Evolutionary conservation across 2,797 vertebrate genomes (phyloP).

Genomic region (Champsocephalus esox): DNA sequence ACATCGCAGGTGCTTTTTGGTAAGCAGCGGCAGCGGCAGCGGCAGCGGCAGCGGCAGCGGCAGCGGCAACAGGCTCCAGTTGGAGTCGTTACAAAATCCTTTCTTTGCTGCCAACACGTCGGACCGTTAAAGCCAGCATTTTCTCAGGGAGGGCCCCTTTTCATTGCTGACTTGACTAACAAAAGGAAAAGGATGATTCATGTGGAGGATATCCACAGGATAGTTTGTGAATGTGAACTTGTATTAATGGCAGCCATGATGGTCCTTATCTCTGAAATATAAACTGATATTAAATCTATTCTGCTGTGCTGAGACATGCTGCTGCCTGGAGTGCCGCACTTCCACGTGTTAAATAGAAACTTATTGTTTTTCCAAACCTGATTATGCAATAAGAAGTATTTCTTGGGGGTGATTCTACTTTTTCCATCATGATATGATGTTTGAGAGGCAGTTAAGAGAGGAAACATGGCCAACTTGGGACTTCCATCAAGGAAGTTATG

Average conservation of each 20-base stretch:
- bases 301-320: conserved; percentile 9
- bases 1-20: conserved; percentile 31
- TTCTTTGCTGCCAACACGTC: conserved; percentile 32
- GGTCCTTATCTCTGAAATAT: conserved; percentile 8
- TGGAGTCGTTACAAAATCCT: conserved; percentile 41
- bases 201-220: conserved; percentile 7
- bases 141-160: conserved; percentile 34
- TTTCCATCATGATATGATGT: conserved; percentile 8
- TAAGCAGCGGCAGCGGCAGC: no score
- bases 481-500: no score
- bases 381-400: conserved; percentile 8
- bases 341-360: conserved; percentile 13
- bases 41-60: no score
- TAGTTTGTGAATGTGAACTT: not conserved
- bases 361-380: conserved; percentile 1
- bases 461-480: conserved; percentile 27
- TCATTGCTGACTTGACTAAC: conserved; percentile 45
- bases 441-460: conserved; percentile 4
- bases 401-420: conserved; percentile 6
- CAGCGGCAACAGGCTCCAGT: not conserved
- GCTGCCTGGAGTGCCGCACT: not conserved
- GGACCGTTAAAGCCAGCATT: conserved; percentile 20
- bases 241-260: not conserved
- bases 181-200: conserved; percentile 39
- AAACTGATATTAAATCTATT: not conserved